These are phyloP conservation scores for Oxyscelio sp. DNA, from an alignment of 2,888 invertebrate genomes.

Conservation along the genomic window DNA sequence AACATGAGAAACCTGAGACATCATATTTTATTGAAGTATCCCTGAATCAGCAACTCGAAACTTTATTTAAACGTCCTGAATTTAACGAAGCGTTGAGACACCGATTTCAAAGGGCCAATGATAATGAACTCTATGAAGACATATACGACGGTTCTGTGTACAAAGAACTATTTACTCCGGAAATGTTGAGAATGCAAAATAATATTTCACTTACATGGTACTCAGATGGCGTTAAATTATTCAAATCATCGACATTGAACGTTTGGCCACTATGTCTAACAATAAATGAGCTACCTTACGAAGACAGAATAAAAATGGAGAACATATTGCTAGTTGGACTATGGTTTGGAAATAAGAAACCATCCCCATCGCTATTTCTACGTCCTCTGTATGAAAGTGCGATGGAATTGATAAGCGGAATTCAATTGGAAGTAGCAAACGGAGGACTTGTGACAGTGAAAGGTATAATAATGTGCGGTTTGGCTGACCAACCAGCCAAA, in stretches of 20 bases:
- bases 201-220: slow-evolving; percentile 63
- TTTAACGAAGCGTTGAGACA: slow-evolving; percentile 63
- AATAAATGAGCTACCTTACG: slow-evolving; percentile 74
- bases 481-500: slow-evolving; percentile 62
- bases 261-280: slow-evolving; percentile 74
- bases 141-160: slow-evolving; percentile 55
- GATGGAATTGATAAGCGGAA: background rate
- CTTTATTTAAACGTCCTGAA: slow-evolving; percentile 24
- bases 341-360: slow-evolving; percentile 70
- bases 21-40: slow-evolving; percentile 54
- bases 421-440: slow-evolving; percentile 26
- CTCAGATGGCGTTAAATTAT: slow-evolving; percentile 70
- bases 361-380: slow-evolving; percentile 32
- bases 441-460: background rate
- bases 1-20: slow-evolving; percentile 1
- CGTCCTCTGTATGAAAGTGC: slow-evolving; percentile 14
- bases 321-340: slow-evolving; percentile 72
- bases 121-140: slow-evolving; percentile 30
- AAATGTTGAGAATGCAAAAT: too few relatives aligned
- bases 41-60: slow-evolving; percentile 32
- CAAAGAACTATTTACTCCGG: slow-evolving; percentile 34
- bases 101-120: slow-evolving; percentile 57
- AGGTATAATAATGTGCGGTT: slow-evolving; percentile 56
- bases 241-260: slow-evolving; percentile 30
- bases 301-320: slow-evolving; percentile 54